phyloP scores from a whole-genome alignment of 2,888 invertebrate species.

The Lasius fuliginosus region DNA sequence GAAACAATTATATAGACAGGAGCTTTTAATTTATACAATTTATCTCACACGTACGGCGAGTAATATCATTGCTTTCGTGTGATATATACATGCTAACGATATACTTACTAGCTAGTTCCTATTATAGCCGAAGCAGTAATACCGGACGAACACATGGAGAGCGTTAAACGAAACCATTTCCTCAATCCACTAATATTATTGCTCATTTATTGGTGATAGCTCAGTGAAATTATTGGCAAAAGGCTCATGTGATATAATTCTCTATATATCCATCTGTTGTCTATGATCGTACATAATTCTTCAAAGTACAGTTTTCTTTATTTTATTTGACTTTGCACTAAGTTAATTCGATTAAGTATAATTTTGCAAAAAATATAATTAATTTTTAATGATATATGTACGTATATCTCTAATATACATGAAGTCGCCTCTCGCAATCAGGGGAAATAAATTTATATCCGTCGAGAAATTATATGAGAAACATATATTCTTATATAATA shows the following conservation, averaged over 20 bases:
- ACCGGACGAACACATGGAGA: conserved; percentile 69
- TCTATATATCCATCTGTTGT: conserved; percentile 23
- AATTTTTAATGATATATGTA: not conserved
- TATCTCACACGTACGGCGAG: conserved; percentile 36
- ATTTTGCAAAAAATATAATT: not conserved
- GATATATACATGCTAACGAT: conserved; percentile 65
- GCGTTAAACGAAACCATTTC: conserved; percentile 80
- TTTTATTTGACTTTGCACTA: not conserved
- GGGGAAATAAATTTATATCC: not conserved
- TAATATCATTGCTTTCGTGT: conserved; percentile 48
- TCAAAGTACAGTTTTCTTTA: not conserved
- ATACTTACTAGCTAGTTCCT: conserved; percentile 64
- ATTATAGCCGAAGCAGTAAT: conserved; percentile 69
- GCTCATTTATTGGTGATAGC: conserved; percentile 80
- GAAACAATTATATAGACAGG: conserved; percentile 19
- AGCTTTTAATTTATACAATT: conserved; percentile 42
- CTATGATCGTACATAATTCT: not conserved
- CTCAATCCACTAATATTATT: conserved; percentile 77
- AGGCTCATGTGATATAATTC: conserved; percentile 67
- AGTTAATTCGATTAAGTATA: not conserved
- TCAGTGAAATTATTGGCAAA: conserved; percentile 75
- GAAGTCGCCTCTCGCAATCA: not conserved
- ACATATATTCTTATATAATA: not conserved
- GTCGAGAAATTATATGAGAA: not conserved
- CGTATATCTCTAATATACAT: not conserved